These are phyloP conservation scores for Caenorhabditis imperialis DNA, from an alignment of 2,888 invertebrate species.

Conservation along the genomic window DNA sequence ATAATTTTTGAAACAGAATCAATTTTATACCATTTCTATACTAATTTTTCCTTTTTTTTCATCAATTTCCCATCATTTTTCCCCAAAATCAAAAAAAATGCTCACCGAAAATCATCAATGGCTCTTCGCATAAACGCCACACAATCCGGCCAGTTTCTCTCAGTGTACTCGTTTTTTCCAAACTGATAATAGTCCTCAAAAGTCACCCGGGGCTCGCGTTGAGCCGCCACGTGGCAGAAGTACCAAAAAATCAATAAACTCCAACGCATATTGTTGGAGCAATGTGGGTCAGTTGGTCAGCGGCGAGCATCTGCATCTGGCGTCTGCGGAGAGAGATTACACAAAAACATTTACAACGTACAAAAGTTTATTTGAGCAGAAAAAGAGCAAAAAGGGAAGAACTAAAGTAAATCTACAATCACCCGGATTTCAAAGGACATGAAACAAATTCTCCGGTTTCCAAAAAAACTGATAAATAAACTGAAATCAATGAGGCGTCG, in stretches of 20 bases:
- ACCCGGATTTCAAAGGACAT: no score
- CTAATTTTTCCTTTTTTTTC: no score
- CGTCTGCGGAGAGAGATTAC: no score
- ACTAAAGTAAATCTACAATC: slow-evolving; percentile 2
- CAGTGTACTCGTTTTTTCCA: slow-evolving; percentile 73
- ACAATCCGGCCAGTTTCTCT: slow-evolving; percentile 82
- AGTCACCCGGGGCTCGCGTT: slow-evolving; percentile 26
- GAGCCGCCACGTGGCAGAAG: not conserved
- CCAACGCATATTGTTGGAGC: no score
- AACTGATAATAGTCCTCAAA: slow-evolving; percentile 64
- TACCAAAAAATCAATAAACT: not conserved
- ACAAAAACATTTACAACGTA: no score
- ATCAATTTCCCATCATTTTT: not conserved
- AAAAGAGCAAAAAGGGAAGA: not conserved
- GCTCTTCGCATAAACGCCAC: slow-evolving; percentile 84
- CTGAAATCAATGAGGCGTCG: slow-evolving; percentile 87
- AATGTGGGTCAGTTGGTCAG: no score
- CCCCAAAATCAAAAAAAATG: slow-evolving; percentile 8
- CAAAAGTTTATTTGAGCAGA: no score
- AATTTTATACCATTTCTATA: no score
- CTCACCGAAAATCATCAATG: slow-evolving; percentile 81
- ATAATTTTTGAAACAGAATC: no score
- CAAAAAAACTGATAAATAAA: no score
- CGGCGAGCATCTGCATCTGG: not conserved
- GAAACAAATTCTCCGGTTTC: no score